Evolutionary conservation across 2,797 vertebrate genomes (phyloP), one percentile per base, ranked within the genome.

Genomic region (Discoglossus pictus): DNA sequence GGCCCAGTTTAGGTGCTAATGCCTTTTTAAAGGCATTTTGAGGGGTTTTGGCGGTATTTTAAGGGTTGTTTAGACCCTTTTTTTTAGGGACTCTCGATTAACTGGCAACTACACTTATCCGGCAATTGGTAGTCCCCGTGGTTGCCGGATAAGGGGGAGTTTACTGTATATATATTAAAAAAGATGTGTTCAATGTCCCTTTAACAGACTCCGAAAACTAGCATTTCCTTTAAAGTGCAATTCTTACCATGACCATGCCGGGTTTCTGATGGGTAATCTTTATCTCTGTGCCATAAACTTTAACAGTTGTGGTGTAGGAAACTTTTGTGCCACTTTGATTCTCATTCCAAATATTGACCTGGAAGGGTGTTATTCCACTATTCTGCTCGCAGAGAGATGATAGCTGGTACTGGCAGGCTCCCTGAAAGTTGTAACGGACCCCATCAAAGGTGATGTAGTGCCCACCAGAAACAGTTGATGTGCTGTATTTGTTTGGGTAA

Each of bases 401-500:
- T 61, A 89, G 78, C 35, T 79, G 24, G 24, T 90, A 89, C 20
- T 75, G 83, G 72, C 88, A 90, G 12, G 86, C 89, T 48, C 88
- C 88, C 43, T 89, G 86, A 76, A 89, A 89, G 74, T 88, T 13
- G 38, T 66, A 90, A 53, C 81, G 75, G 73, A 78, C 78, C 4
- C 83, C 83, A 70, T 90, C 88, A 67, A 86, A 90, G 12, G 87
- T 88, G 73, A 76, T 78, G 65, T 84, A 89, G 61, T 90, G 87
- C 58, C 88, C 84, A 1, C 84, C 88, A 0, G 75, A 73, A 2
- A 83, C 90, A 10, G 79, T 46, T 25, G 93, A 95, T 1, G 61
- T 53, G 3, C 78, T 79, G 0, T 24, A 72, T 27, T 56, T 62
- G 36, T 54, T 36, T 2, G 92, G 78, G 53, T 61, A 64, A 56